Base-by-base conservation (phyloP, 1,140 invertebrate genomes). In the Drosophila pruinosa region DNA sequence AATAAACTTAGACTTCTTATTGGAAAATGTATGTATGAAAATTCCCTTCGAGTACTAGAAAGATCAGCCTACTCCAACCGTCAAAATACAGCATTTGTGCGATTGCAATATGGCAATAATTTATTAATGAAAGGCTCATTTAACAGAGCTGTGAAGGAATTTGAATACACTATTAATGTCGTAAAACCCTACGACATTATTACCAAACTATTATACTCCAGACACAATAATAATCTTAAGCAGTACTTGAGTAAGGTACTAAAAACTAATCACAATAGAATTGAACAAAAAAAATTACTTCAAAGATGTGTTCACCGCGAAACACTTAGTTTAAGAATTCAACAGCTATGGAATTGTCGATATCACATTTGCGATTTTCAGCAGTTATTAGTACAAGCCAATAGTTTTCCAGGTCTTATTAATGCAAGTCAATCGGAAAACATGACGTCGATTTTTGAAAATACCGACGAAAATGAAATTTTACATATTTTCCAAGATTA, bases 171-270 rank as follows among this genome's bases (percentile, higher is more conserved):
- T 4, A 75, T 88, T 57, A 75, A 72, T 3, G 50, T 71, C 38
- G 26, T 78, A n/a, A 88, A 76, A 24, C 72, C 82, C 0, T 88
- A 63, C 41, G 19, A 65, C 26, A 70, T 88, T 5, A 81, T 88
- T 50, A 72, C 75, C 1, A 88, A 88, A 43, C 43, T 88, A 21
- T 28, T 88, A 17, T 45, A 8, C 56, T 70, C 75, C 1, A 38
- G 75, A 10, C 34, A 82, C 7, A 88, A 75, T 24, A 41, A 54
- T 34, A 15, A 64, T 39, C 50, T 88, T 24, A 54, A 58, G 24
- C 38, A 73, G 6, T 88, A 88, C n/a, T 38, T 88, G 38, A 50
- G 47, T 15, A 50, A 52, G 26, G 56, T 69, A 15, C 41, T 72
- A 12, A 43, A 72, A 34, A 70, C 10, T n/a, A 22, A 67, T 6